Evolutionary conservation across 2,888 invertebrate genomes (phyloP), one percentile per base, ranked within the genome.

Genomic region (Hetaerina titia): DNA sequence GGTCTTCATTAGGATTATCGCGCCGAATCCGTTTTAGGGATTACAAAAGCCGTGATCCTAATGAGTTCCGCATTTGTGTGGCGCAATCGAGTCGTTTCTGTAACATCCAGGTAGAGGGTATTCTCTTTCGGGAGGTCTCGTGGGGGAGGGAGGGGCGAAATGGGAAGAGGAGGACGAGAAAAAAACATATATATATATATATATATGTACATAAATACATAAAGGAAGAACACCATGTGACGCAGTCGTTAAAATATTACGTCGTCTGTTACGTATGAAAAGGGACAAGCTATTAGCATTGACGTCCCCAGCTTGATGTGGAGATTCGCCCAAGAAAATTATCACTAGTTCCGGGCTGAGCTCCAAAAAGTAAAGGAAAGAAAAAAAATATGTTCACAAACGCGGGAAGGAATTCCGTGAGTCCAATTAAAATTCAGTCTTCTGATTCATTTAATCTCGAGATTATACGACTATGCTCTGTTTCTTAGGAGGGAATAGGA

Each of bases 11-110:
- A 81, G 81, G 81, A 81, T 81, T 31, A 81, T 81, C 81, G 81
- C 81, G 31, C 81, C 81, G 81, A 81, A 81, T 81, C 81, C 81
- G 81, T 81, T 81, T 81, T 81, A 81, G 31, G 81, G 81, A 81
- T 31, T 31, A 81, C 81, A 81, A 81, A 81, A 81, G 81, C 81
- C 31, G 81, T 31, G 81, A 81, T 81, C 81, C 81, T 81, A 81
- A 81, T 81, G 81, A 81, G 81, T 81, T 81, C 81, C 81, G 81
- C 81, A 81, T 81, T 81, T 81, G 81, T 81, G 81, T 13, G 15
- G 81, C 31, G 31, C 81, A 81, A 81, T 81, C 81, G 25, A 31
- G 81, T 81, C 81, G 81, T 81, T 81, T 15, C 81, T 81, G 81
- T 31, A 81, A 81, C 81, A 81, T 81, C 81, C 81, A 81, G 81